phyloP scores from a whole-genome alignment of 2,888 invertebrate genomes.

The Hermaeophaga mercurialis region DNA sequence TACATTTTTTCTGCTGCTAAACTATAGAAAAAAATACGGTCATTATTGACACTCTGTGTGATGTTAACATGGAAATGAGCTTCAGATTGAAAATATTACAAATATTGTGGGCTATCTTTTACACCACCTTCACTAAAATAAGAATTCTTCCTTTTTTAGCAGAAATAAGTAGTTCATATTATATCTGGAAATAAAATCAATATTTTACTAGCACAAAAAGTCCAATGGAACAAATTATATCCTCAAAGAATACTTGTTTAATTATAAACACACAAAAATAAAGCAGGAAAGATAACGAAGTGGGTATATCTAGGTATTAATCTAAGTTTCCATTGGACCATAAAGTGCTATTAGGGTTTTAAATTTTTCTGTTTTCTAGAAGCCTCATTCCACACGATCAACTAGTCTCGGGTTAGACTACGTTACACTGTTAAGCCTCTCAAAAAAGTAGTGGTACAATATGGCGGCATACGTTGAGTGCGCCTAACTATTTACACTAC shows the following conservation, averaged over 20 bases:
- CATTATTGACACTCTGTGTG: not conserved
- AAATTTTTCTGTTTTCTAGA: conserved; percentile 50
- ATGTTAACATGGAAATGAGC: conserved; percentile 11
- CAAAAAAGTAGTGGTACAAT: conserved; percentile 37
- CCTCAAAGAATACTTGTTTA: no score
- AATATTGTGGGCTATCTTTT: no score
- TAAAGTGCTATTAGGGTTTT: conserved; percentile 30
- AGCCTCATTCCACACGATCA: conserved; percentile 57
- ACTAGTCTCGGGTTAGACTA: conserved; percentile 52
- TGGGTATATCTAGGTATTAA: not conserved
- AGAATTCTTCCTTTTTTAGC: not conserved
- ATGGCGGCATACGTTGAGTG: conserved; percentile 44
- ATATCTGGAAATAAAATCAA: conserved; percentile 19
- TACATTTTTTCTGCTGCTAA: not conserved
- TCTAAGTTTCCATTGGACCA: conserved; percentile 30
- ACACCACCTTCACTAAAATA: conserved; percentile 11
- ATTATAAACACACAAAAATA: no score
- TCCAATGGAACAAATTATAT: conserved; percentile 20
- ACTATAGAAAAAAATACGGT: not conserved
- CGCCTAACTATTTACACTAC: conserved; percentile 54
- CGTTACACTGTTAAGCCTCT: conserved; percentile 48
- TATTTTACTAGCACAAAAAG: conserved; percentile 25
- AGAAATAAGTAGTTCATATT: not conserved
- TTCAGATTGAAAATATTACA: conserved; percentile 8
- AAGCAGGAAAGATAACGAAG: not conserved